These are phyloP conservation scores for Elysia crispata DNA, from an alignment of 2,888 invertebrate genomes.

Conservation along the genomic window DNA sequence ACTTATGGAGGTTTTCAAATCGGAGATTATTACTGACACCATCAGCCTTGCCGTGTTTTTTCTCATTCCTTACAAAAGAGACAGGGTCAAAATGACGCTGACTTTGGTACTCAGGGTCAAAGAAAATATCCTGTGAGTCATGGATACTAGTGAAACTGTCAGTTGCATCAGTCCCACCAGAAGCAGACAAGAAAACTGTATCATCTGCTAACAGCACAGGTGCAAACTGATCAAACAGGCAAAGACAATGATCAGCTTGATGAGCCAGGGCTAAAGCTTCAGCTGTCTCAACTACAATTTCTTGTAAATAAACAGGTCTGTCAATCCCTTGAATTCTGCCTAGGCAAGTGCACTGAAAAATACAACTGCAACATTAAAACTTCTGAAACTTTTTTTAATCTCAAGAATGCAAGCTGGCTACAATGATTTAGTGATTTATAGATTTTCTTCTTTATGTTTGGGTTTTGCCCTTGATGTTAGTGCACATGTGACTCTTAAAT, in stretches of 20 bases:
- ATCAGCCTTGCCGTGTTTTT: too few relatives aligned
- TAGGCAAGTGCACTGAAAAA: neutral
- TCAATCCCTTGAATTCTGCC: too few relatives aligned
- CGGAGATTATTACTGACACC: too few relatives aligned
- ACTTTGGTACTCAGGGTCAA: neutral
- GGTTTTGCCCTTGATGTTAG: too few relatives aligned
- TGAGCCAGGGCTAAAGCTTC: constrained; percentile 33
- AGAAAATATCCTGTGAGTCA: constrained; percentile 29
- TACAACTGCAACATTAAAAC: neutral
- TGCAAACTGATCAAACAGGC: constrained; percentile 40
- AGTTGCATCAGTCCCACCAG: neutral
- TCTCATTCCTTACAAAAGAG: too few relatives aligned
- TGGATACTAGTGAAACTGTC: neutral
- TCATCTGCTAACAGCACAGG: constrained; percentile 3
- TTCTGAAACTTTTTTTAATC: too few relatives aligned
- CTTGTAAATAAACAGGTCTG: constrained; percentile 13
- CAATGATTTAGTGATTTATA: too few relatives aligned
- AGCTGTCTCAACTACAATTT: constrained; percentile 41
- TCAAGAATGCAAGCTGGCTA: too few relatives aligned
- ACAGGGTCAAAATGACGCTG: too few relatives aligned
- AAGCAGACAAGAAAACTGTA: neutral
- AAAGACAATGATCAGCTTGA: constrained; percentile 36
- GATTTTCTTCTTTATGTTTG: too few relatives aligned
- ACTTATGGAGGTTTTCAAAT: too few relatives aligned
- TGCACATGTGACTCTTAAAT: too few relatives aligned